Conservation (phyloP, 2,888 invertebrate species). For the Lysandra bellargus region DNA sequence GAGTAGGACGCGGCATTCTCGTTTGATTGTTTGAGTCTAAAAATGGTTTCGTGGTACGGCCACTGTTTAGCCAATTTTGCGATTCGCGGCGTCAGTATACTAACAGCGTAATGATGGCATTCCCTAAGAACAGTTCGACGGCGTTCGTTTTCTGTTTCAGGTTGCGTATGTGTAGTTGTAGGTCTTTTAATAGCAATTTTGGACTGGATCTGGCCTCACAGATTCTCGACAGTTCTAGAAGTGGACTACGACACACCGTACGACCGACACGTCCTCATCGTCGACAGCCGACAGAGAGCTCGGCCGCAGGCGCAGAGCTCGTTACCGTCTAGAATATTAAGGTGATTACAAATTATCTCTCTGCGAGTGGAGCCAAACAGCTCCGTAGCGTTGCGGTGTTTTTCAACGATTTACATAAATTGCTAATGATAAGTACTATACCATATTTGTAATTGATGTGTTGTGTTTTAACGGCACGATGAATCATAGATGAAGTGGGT, state of each 20-base stretch:
- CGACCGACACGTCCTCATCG: conserved; percentile 94
- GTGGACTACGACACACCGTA: conserved; percentile 97
- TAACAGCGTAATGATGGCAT: not conserved
- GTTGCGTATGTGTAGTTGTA: conserved; percentile 87
- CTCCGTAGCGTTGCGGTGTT: too few relatives aligned
- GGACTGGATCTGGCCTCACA: conserved; percentile 90
- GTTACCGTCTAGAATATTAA: conserved; percentile 83
- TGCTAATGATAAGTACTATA: too few relatives aligned
- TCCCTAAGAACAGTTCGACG: conserved; percentile 2
- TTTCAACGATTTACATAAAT: too few relatives aligned
- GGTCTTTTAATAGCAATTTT: conserved; percentile 91
- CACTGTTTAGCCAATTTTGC: not conserved
- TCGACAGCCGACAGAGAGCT: conserved; percentile 84
- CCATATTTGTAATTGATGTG: too few relatives aligned
- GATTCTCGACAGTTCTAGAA: conserved; percentile 94
- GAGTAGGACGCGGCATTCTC: too few relatives aligned
- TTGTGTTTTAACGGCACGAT: too few relatives aligned
- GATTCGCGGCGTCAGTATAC: not conserved
- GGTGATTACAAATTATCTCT: conserved; percentile 62
- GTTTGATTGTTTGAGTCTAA: too few relatives aligned
- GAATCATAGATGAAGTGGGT: too few relatives aligned
- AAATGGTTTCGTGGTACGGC: too few relatives aligned
- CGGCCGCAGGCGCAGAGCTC: conserved; percentile 68
- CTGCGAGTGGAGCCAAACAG: not conserved
- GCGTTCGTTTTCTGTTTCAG: conserved; percentile 64